phyloP scores from a whole-genome alignment of 2,113 vertebrate species.

The Lichenostomus cassidix region DNA sequence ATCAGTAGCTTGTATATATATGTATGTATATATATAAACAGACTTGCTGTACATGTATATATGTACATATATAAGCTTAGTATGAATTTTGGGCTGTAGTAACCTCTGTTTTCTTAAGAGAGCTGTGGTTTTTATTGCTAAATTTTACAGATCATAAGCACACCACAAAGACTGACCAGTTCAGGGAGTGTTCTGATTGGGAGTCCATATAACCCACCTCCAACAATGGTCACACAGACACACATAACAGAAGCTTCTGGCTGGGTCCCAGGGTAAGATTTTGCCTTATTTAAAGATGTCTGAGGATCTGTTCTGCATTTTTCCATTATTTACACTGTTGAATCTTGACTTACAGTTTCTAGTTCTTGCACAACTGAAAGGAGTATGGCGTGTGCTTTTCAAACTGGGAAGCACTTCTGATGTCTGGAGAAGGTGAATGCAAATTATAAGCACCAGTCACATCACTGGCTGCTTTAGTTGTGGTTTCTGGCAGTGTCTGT shows the following conservation, averaged over 20 bases:
- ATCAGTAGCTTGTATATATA: no score
- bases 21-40: rapidly evolving
- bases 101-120: background rate
- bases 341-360: background rate
- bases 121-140: background rate
- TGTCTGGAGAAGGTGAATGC: background rate
- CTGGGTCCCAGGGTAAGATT: slow-evolving; percentile 83
- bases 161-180: slow-evolving; percentile 80
- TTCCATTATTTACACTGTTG: background rate
- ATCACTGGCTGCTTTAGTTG: background rate
- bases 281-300: background rate
- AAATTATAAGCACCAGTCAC: background rate
- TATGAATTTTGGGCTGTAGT: background rate
- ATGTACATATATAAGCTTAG: background rate
- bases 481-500: background rate
- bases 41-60: background rate
- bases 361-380: background rate
- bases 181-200: slow-evolving; percentile 83
- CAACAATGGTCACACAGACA: slow-evolving; percentile 84
- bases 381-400: background rate
- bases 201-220: slow-evolving; percentile 77
- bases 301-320: background rate
- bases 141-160: slow-evolving; percentile 82
- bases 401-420: background rate
- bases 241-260: slow-evolving; percentile 76